These are phyloP conservation scores for Graphium colonna DNA, from an alignment of 2,888 invertebrate genomes.

Conservation along the genomic window DNA sequence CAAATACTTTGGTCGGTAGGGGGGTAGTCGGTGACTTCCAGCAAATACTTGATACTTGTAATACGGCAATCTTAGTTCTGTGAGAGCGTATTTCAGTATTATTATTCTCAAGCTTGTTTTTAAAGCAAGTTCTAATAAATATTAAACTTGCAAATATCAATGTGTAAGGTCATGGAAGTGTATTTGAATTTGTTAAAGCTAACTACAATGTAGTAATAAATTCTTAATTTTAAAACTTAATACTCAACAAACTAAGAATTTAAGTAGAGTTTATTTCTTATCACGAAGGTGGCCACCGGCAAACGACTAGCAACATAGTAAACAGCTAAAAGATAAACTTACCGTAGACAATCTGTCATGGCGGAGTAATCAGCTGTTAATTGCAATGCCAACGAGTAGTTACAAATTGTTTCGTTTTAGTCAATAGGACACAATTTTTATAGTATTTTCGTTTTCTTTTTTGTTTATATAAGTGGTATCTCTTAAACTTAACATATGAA, in stretches of 20 bases:
- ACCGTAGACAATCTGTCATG: slow-evolving; percentile 58
- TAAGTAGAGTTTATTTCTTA: not conserved
- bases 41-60: too few relatives aligned
- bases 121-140: not conserved
- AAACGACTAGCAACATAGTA: slow-evolving; percentile 11
- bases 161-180: too few relatives aligned
- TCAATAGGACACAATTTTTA: slow-evolving; percentile 36
- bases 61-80: too few relatives aligned
- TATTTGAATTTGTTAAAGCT: too few relatives aligned
- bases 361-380: slow-evolving; percentile 78
- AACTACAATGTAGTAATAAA: too few relatives aligned
- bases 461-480: slow-evolving; percentile 30
- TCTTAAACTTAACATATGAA: slow-evolving; percentile 30
- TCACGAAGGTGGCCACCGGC: slow-evolving; percentile 49
- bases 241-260: too few relatives aligned
- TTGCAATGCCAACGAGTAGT: slow-evolving; percentile 64
- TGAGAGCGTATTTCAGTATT: too few relatives aligned
- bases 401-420: slow-evolving; percentile 44
- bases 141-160: too few relatives aligned
- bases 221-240: too few relatives aligned
- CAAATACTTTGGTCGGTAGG: too few relatives aligned
- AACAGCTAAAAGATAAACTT: slow-evolving; percentile 17
- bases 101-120: not conserved
- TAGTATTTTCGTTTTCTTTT: slow-evolving; percentile 31
- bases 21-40: too few relatives aligned